Conservation (phyloP, 2,113 vertebrate species). For the Damaliscus lunatus region DNA sequence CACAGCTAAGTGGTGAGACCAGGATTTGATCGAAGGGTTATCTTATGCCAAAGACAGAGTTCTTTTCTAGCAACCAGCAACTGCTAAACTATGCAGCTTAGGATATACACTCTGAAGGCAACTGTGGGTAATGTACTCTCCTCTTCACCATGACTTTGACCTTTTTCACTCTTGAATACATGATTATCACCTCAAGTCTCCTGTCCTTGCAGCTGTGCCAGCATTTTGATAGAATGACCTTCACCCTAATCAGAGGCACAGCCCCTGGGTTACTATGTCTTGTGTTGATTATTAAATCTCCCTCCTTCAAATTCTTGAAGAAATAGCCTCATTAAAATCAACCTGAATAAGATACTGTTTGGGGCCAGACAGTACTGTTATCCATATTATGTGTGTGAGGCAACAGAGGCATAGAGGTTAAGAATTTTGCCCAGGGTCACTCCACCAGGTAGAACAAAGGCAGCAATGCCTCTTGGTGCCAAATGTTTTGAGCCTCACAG, state of each 20-base stretch:
- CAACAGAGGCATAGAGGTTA: not conserved
- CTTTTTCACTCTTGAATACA: not conserved
- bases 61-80: not conserved
- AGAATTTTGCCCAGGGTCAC: not conserved
- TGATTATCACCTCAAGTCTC: not conserved
- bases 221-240: not conserved
- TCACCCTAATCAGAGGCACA: not conserved
- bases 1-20: not conserved
- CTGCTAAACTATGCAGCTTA: not conserved
- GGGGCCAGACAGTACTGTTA: not conserved
- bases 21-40: not conserved
- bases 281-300: not conserved
- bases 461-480: not conserved
- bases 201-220: not conserved
- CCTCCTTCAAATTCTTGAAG: not conserved
- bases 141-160: not conserved
- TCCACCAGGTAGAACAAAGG: not conserved
- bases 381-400: not conserved
- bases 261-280: not conserved
- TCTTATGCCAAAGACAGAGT: not conserved
- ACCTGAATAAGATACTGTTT: not conserved
- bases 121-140: not conserved
- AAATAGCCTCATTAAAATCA: not conserved
- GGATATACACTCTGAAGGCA: not conserved
- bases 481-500: not conserved